These are phyloP conservation scores for Eumaeus atala DNA, from an alignment of 1,140 invertebrate species.

Conservation along the genomic window DNA sequence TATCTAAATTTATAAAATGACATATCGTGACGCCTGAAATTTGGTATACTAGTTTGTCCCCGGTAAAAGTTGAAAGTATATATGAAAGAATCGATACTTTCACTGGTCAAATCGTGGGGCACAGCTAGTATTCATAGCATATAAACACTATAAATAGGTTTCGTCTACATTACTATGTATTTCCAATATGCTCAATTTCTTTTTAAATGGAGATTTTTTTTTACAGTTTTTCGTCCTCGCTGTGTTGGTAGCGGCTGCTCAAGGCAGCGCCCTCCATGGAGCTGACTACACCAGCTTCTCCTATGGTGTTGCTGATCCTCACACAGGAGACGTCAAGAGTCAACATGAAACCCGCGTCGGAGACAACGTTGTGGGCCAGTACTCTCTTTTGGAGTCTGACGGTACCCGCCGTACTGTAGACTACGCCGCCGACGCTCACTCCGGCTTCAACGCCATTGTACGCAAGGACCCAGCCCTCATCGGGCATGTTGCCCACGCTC, in stretches of 20 bases:
- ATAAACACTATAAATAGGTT: too few species aligned
- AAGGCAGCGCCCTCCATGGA: conserved; percentile 47
- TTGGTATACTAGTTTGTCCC: too few species aligned
- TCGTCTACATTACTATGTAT: too few species aligned
- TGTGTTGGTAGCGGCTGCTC: conserved; percentile 51
- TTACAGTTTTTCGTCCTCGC: conserved; percentile 56
- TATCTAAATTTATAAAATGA: too few species aligned
- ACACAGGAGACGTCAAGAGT: conserved; percentile 73
- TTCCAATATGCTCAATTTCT: background rate
- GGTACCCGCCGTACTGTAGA: conserved; percentile 69
- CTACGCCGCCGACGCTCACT: conserved; percentile 62
- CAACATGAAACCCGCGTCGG: conserved; percentile 72
- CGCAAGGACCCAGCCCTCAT: conserved; percentile 35
- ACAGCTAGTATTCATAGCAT: too few species aligned
- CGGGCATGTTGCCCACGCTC: conserved; percentile 35
- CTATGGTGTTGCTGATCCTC: conserved; percentile 69
- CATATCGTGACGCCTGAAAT: too few species aligned
- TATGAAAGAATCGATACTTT: too few species aligned
- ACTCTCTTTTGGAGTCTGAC: conserved; percentile 68
- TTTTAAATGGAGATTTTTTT: conserved; percentile 15
- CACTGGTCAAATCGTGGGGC: too few species aligned
- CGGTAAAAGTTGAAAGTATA: too few species aligned
- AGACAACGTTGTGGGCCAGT: conserved; percentile 74
- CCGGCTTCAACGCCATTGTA: conserved; percentile 36
- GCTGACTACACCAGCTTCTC: conserved; percentile 60